phyloP scores from a whole-genome alignment of 2,797 vertebrate genomes.

The Cossypha niveicapilla region DNA sequence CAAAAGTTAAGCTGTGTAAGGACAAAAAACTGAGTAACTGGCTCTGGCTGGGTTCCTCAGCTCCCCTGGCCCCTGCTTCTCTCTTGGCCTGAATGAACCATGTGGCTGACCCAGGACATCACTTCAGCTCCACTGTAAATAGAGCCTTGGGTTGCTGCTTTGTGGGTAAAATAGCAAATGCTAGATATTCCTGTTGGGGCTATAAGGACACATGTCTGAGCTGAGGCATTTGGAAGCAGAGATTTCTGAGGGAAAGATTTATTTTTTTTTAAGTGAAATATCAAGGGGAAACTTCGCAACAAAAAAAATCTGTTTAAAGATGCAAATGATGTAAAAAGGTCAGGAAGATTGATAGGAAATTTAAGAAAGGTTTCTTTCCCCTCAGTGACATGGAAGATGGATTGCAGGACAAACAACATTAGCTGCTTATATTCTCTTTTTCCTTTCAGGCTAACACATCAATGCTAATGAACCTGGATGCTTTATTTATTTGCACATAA shows the following conservation, averaged over 20 bases:
- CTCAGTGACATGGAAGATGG: constrained; percentile 33
- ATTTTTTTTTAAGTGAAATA: neutral
- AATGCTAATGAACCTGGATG: constrained; percentile 29
- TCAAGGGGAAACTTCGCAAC: neutral
- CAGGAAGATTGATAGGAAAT: constrained; percentile 44
- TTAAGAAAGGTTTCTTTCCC: constrained; percentile 25
- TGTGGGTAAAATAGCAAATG: neutral
- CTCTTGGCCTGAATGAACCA: neutral
- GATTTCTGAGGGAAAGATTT: neutral
- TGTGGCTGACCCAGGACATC: neutral
- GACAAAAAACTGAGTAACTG: neutral
- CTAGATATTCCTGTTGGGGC: fast-evolving
- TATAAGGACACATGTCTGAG: neutral
- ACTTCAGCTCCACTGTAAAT: neutral
- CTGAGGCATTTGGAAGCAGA: neutral
- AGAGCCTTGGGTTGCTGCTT: neutral
- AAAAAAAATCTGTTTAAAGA: constrained; percentile 9
- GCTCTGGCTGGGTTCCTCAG: neutral
- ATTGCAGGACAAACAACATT: constrained; percentile 41
- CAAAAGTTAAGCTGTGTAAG: neutral
- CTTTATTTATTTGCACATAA: neutral
- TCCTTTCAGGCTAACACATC: constrained; percentile 28
- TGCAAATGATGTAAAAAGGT: constrained; percentile 34
- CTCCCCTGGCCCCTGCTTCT: neutral
- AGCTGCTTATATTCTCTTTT: constrained; percentile 11